Conservation (phyloP, 2,888 invertebrate genomes). For the Perdita meconis region DNA sequence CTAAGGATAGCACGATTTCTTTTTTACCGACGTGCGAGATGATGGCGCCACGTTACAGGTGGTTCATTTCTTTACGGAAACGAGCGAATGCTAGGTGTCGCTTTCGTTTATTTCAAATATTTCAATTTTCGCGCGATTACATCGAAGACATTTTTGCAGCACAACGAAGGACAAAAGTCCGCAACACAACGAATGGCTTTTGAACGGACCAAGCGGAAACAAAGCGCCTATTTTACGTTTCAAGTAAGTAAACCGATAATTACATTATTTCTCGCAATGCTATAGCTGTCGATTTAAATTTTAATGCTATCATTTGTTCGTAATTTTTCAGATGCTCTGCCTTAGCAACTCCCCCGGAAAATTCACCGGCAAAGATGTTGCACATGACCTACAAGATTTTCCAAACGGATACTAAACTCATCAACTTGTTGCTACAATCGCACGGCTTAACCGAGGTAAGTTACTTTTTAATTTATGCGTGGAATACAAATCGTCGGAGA, state of each 20-base stretch:
- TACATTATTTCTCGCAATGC: no score
- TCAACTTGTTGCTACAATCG: slow-evolving; percentile 90
- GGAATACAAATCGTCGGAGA: no score
- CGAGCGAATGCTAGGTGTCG: neutral
- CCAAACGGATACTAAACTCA: slow-evolving; percentile 92
- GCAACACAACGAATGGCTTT: slow-evolving; percentile 80
- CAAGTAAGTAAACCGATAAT: no score
- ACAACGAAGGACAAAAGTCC: slow-evolving; percentile 75
- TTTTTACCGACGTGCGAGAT: slow-evolving; percentile 41
- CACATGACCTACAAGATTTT: slow-evolving; percentile 92
- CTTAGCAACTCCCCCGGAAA: slow-evolving; percentile 80
- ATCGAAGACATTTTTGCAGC: slow-evolving; percentile 68
- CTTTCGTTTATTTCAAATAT: neutral
- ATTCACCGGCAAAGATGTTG: slow-evolving; percentile 84
- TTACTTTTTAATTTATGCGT: slow-evolving; percentile 29
- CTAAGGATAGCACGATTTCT: neutral
- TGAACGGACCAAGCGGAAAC: slow-evolving; percentile 77
- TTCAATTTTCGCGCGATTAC: slow-evolving; percentile 15
- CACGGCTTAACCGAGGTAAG: slow-evolving; percentile 91
- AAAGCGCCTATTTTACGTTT: slow-evolving; percentile 80
- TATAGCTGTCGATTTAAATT: neutral
- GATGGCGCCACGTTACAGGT: slow-evolving; percentile 28
- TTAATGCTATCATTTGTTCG: neutral
- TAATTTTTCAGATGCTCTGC: slow-evolving; percentile 79
- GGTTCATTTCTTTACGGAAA: neutral